Percentiles rank a stretch among this genome's conserved stretches.
Evolutionary conservation across 2,797 vertebrate species (phyloP).

Genomic region (Dendrocincla fuliginosa): DNA sequence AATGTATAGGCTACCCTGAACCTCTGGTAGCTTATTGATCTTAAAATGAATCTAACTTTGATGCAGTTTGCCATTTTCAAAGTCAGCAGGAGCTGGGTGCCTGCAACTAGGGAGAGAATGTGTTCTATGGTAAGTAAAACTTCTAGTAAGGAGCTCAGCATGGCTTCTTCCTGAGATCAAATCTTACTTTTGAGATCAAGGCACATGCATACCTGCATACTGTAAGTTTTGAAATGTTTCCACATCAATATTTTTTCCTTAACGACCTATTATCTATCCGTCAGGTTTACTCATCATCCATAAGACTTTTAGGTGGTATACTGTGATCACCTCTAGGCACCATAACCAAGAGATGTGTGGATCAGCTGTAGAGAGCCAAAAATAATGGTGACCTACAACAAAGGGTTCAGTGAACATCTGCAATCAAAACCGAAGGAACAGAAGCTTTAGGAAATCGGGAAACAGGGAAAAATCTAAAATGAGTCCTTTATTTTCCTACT

Average conservation of each 20-base stretch:
- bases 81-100: not conserved
- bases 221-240: not conserved
- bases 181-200: not conserved
- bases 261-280: not conserved
- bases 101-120: not conserved
- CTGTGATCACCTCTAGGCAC: not conserved
- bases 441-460: not conserved
- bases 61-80: constrained; percentile 58
- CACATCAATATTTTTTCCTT: not conserved
- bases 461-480: not conserved
- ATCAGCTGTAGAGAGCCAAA: not conserved
- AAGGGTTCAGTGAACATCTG: not conserved
- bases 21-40: constrained; percentile 33
- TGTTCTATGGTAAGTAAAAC: not conserved
- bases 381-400: not conserved
- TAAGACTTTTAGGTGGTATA: not conserved
- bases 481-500: not conserved
- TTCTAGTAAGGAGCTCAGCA: not conserved
- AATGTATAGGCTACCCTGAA: not conserved
- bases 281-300: not conserved
- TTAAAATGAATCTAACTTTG: constrained; percentile 53
- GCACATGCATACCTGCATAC: not conserved
- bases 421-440: not conserved
- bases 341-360: not conserved
- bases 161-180: not conserved